A percentile compares a stretch with the other conserved stretches of the same genome.
Conservation (phyloP, 2,797 vertebrate genomes). For the Selene dorsalis region DNA sequence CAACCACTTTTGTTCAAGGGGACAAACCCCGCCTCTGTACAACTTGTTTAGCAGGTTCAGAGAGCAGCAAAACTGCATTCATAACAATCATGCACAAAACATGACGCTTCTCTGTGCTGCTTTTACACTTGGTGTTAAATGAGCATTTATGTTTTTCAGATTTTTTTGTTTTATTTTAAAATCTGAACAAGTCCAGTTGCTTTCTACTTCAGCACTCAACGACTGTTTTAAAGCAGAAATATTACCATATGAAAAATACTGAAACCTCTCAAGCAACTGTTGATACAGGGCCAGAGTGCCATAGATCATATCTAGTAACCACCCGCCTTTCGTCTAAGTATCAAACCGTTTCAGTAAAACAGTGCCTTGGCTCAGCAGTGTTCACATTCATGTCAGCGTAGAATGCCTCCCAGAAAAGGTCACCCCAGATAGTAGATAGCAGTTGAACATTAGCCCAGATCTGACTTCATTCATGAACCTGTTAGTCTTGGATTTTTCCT, state of each 20-base stretch:
- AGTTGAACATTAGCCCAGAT: conserved; percentile 64
- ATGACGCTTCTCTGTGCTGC: not conserved
- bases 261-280: not conserved
- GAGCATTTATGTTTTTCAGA: not conserved
- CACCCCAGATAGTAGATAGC: conserved; percentile 36
- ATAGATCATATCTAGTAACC: conserved; percentile 17
- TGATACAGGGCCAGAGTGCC: conserved; percentile 1
- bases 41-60: conserved; percentile 69
- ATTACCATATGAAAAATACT: not conserved
- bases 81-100: conserved; percentile 17
- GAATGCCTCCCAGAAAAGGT: conserved; percentile 37
- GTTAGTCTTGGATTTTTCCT: conserved; percentile 44
- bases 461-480: conserved; percentile 49
- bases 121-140: not conserved
- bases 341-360: conserved; percentile 4
- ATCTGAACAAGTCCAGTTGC: too few species aligned
- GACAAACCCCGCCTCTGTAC: conserved; percentile 48
- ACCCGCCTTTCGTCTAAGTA: not conserved
- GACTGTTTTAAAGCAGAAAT: not conserved
- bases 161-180: not conserved
- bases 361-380: not conserved
- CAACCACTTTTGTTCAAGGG: conserved; percentile 32
- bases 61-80: conserved; percentile 28
- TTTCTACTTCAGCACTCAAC: too few species aligned
- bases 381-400: conserved; percentile 8